Percentiles rank a stretch among this genome's conserved stretches.
Conservation (phyloP, 2,113 vertebrate genomes). For the human region DNA sequence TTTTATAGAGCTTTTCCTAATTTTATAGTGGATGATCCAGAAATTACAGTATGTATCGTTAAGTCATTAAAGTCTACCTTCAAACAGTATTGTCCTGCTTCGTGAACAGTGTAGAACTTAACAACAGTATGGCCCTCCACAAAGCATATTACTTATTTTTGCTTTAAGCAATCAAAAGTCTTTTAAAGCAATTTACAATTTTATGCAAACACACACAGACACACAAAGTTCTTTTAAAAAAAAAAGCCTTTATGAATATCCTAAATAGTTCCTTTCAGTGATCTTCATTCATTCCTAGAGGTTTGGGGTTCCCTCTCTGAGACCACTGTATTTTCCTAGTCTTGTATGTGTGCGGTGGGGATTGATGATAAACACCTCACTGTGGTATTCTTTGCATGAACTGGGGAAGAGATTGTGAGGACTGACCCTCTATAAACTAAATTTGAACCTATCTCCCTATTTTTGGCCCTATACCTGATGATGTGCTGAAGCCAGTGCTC, state of each 20-base stretch:
- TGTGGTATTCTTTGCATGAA: neutral
- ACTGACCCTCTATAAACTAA: neutral
- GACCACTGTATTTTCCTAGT: neutral
- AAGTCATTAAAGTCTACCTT: neutral
- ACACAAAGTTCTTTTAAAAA: neutral
- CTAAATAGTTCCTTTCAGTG: neutral
- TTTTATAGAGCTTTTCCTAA: neutral
- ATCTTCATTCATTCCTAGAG: neutral
- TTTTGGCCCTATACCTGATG: neutral
- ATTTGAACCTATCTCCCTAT: neutral
- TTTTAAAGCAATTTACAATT: constrained; percentile 40
- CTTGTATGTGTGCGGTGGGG: neutral
- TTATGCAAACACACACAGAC: neutral
- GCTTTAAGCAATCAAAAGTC: neutral
- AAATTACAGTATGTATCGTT: neutral
- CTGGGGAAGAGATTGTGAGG: neutral
- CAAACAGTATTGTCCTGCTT: neutral
- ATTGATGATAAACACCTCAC: neutral
- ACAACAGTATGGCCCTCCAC: neutral
- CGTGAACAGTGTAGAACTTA: neutral
- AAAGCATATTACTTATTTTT: neutral
- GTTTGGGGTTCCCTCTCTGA: neutral
- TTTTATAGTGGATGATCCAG: neutral
- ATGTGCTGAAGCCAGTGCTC: neutral
- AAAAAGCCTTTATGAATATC: neutral